Percentiles rank a stretch among this genome's conserved stretches.
Conservation (phyloP, 2,113 vertebrate species). For the Lagenorhynchus albirostris region DNA sequence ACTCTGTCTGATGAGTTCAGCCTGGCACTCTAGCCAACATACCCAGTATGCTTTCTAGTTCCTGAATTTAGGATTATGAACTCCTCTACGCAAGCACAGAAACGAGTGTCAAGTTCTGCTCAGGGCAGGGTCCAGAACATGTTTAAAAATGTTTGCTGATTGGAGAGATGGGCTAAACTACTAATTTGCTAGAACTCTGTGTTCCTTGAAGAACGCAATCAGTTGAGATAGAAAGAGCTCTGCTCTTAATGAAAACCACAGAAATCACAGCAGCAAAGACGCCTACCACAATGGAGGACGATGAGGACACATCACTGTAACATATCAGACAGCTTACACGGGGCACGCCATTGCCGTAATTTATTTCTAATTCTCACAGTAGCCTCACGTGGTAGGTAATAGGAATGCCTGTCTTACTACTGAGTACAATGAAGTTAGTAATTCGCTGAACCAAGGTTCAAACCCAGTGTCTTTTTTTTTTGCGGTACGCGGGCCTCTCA, state of each 20-base stretch:
- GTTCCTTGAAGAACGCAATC: neutral
- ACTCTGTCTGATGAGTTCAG: neutral
- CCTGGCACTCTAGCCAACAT: fast-evolving
- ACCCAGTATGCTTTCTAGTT: neutral
- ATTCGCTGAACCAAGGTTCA: neutral
- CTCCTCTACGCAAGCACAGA: neutral
- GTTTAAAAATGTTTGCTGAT: neutral
- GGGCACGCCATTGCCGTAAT: fast-evolving
- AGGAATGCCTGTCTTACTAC: neutral
- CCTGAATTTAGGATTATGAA: neutral
- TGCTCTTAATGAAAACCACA: neutral
- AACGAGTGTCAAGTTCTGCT: neutral
- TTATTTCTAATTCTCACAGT: neutral
- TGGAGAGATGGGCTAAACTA: neutral
- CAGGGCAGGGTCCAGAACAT: neutral
- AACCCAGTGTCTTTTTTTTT: neutral
- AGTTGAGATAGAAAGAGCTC: neutral
- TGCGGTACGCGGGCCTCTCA: no score
- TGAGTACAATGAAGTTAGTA: neutral
- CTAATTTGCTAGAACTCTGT: neutral
- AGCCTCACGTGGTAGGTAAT: neutral
- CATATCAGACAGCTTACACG: fast-evolving
- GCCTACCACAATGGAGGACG: neutral
- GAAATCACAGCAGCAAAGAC: neutral
- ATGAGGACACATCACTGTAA: neutral